Conservation (phyloP, 35 echinoderm and acorn worm species). For the Lytechinus pictus region DNA sequence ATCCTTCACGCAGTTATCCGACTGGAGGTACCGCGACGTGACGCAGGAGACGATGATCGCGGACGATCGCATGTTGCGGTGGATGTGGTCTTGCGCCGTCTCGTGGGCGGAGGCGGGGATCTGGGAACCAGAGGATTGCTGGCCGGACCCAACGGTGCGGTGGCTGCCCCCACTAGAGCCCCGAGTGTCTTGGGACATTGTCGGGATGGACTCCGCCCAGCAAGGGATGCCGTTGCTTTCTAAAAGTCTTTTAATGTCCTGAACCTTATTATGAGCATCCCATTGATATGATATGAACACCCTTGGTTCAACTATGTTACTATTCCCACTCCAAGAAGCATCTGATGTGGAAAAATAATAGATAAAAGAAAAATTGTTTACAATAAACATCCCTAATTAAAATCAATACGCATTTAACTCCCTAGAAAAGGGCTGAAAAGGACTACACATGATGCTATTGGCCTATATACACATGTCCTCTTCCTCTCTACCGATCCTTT, state of each 20-base stretch:
- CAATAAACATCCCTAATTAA: too few species aligned
- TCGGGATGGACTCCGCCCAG: conserved; percentile 88
- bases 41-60: conserved; percentile 83
- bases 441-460: too few species aligned
- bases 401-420: too few species aligned
- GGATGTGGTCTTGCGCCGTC: conserved; percentile 76
- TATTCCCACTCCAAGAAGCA: conserved; percentile 39
- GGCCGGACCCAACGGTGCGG: not conserved
- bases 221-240: conserved; percentile 90
- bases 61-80: conserved; percentile 88
- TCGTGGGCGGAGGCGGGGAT: conserved; percentile 49
- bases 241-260: conserved; percentile 87
- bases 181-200: conserved; percentile 63
- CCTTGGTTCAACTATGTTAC: conserved; percentile 55
- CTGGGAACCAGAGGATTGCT: not conserved
- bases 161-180: conserved; percentile 71
- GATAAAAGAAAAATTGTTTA: too few species aligned
- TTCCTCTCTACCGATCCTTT: too few species aligned
- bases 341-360: not conserved
- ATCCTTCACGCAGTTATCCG: conserved; percentile 91
- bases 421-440: too few species aligned
- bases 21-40: conserved; percentile 88
- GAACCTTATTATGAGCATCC: conserved; percentile 96
- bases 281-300: conserved; percentile 99
- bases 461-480: too few species aligned